phyloP scores from a whole-genome alignment of 2,888 invertebrate species.

The Dasysyrphus albostriatus region DNA sequence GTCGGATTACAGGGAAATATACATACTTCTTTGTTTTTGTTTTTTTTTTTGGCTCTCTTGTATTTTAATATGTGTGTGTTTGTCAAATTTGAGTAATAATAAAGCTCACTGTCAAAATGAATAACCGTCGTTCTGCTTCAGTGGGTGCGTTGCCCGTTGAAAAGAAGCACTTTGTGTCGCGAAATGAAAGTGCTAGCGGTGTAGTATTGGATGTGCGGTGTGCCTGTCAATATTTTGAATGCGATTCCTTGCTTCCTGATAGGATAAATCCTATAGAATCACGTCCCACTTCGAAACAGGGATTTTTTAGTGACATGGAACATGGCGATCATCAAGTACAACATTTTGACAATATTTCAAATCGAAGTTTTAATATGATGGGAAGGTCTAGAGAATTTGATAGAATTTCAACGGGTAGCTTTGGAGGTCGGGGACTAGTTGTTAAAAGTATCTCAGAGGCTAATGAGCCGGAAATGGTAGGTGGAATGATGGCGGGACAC shows the following conservation, averaged over 20 bases:
- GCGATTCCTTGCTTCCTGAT: conserved; percentile 91
- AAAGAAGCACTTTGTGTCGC: conserved; percentile 88
- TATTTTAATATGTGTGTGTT: conserved; percentile 41
- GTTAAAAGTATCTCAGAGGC: conserved; percentile 82
- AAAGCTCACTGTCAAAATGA: conserved; percentile 77
- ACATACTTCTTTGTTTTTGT: conserved; percentile 11
- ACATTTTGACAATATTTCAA: conserved; percentile 79
- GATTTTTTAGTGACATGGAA: conserved; percentile 73
- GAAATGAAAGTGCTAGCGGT: conserved; percentile 89
- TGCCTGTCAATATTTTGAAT: conserved; percentile 93
- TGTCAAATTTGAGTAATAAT: conserved; percentile 41
- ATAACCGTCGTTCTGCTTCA: conserved; percentile 87
- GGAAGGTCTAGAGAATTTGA: conserved; percentile 77
- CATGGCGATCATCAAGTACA: conserved; percentile 39
- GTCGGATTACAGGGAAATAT: conserved; percentile 18
- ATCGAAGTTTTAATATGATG: conserved; percentile 79
- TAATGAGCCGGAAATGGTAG: conserved; percentile 77
- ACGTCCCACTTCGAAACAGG: conserved; percentile 87
- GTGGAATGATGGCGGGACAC: conserved; percentile 77
- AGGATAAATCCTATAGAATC: conserved; percentile 88
- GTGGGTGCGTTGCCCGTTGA: conserved; percentile 88
- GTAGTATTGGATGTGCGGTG: conserved; percentile 92
- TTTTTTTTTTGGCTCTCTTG: conserved; percentile 18
- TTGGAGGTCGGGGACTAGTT: conserved; percentile 80
- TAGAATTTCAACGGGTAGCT: conserved; percentile 77